Base-by-base conservation (phyloP, 1,140 invertebrate genomes). In the Ectropis grisescens region DNA sequence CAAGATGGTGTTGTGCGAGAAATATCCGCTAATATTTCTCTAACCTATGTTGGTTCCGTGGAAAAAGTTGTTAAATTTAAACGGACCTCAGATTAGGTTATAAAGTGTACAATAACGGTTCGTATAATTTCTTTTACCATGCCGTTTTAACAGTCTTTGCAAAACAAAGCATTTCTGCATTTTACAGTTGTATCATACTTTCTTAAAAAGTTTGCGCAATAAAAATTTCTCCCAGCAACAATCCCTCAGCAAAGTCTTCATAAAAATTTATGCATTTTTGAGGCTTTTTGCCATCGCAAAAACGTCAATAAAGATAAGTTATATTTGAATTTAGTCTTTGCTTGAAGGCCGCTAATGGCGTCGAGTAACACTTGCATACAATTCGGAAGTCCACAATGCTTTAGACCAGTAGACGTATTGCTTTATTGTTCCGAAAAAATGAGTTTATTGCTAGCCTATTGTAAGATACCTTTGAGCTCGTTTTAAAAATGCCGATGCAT, bases 331-430 rank as follows among this genome's bases (percentile, higher is more conserved):
- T 23, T 11, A 29, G 31, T 39, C 32, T 49, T 50, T 43, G 52
- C 34, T 36, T 46, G 37, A 11, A n/a, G n/a, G 58, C 66, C 71
- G 68, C 59, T 64, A 71, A 69, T 66, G 46, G 49, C 9, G 27
- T 10, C 26, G 25, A 53, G 54, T 29, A 46, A 62, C 50, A 51
- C 32, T 27, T 29, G 50, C 58, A 52, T 56, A 67, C 53, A 64
- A 71, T 65, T 69, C 62, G 60, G 60, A 59, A 68, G 58, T 71
- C 61, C 60, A 72, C 68, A 66, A 70, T 59, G 29, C 37, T 41
- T 37, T 43, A 42, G 39, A 58, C 67, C 71, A 68, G 71, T 71
- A 76, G 71, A 58, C 39, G 45, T 60, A 71, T 69, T 43, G 54
- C 33, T 67, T 69, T 67, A 69, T 71, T 72, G 54, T 52, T 45